Conservation (phyloP, 2,113 vertebrate genomes). For the Leucoraja erinaceus region DNA sequence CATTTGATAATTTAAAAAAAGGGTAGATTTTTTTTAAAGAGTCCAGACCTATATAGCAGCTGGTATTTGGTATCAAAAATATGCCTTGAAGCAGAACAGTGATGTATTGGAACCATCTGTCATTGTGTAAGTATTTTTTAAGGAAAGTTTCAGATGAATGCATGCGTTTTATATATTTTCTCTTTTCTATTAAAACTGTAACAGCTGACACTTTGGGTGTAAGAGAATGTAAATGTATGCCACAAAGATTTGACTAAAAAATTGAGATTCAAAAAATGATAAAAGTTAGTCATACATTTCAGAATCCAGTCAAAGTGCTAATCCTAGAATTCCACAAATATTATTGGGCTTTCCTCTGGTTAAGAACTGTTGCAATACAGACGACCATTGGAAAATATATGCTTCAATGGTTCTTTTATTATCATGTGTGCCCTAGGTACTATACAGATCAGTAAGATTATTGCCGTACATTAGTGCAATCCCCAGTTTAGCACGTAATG, state of each 20-base stretch:
- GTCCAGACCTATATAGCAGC: background rate
- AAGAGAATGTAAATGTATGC: background rate
- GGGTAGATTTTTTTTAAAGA: too few species aligned
- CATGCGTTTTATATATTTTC: background rate
- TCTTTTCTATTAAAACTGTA: background rate
- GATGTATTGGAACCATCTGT: conserved; percentile 16
- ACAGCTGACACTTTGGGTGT: background rate
- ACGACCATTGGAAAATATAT: background rate
- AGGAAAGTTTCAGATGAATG: background rate
- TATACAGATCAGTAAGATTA: too few species aligned
- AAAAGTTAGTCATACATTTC: background rate
- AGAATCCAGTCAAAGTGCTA: background rate
- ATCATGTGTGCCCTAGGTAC: too few species aligned
- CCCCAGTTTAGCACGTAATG: too few species aligned
- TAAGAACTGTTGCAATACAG: background rate
- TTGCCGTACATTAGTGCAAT: too few species aligned
- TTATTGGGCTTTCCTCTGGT: background rate
- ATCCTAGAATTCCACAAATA: background rate
- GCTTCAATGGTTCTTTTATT: too few species aligned
- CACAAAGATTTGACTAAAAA: background rate
- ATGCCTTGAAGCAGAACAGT: conserved; percentile 7
- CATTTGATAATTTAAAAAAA: background rate
- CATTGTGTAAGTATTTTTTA: background rate
- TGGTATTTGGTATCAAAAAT: background rate
- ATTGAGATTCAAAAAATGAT: background rate